phyloP scores from a whole-genome alignment of 2,888 invertebrate genomes.

The Idaea straminata region DNA sequence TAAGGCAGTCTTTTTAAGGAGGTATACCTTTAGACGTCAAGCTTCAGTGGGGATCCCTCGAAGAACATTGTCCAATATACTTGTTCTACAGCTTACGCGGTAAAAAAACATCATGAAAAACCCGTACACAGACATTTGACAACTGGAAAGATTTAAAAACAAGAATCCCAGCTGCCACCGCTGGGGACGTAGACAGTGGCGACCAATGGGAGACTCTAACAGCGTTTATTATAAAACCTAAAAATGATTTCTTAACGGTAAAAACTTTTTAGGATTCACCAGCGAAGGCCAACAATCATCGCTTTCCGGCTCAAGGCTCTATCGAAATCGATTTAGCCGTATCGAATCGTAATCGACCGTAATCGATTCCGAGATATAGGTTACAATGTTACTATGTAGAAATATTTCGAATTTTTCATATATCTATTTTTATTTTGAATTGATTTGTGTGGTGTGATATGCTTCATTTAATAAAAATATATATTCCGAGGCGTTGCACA shows the following conservation, averaged over 20 bases:
- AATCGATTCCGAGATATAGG: constrained; percentile 31
- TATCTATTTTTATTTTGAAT: not conserved
- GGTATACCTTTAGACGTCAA: too few species aligned
- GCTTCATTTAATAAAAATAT: too few species aligned
- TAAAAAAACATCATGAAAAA: too few species aligned
- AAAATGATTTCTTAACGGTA: not conserved
- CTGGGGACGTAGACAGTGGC: too few species aligned
- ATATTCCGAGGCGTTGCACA: too few species aligned
- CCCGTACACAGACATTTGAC: too few species aligned
- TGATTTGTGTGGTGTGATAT: not conserved
- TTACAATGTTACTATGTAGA: constrained; percentile 15
- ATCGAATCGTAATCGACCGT: constrained; percentile 27
- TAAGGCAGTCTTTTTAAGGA: too few species aligned
- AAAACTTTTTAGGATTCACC: constrained; percentile 27
- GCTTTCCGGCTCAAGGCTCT: constrained; percentile 38
- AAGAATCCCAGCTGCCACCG: too few species aligned
- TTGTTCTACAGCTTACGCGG: too few species aligned
- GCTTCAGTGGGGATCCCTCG: too few species aligned
- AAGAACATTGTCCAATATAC: too few species aligned
- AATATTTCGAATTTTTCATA: not conserved
- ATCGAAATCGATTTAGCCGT: constrained; percentile 36
- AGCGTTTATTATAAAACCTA: not conserved
- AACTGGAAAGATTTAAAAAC: too few species aligned
- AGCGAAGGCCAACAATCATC: constrained; percentile 33
- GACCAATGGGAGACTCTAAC: not conserved